Evolutionary conservation across 2,113 vertebrate species (phyloP), one percentile per base, ranked within the genome.

Genomic region (Archocentrus centrarchus): DNA sequence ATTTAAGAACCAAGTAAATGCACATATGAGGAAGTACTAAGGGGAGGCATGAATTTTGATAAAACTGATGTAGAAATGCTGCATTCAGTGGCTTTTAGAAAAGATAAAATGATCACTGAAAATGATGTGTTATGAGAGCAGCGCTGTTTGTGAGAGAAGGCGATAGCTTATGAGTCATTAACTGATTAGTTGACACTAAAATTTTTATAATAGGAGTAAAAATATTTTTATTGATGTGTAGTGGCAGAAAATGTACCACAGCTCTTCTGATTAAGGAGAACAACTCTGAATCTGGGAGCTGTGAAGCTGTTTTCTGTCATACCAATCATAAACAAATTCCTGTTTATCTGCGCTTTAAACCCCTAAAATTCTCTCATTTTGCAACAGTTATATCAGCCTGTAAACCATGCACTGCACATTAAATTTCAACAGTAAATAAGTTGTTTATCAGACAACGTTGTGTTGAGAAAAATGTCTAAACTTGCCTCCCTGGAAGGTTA

Each of bases 51-150:
- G 66, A 32, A 27, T 20, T 70, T 70, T 32, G 44, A 70, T 53
- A 27, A 20, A 53, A 3, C 1, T 0, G 24, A 7, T 73, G 44
- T 17, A 0, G 44, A 53, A 73, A 53, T 30, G 18, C 44, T 53
- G 66, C 66, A 32, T 70, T 70, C 64, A 30, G 15, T 30, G 41
- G 66, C 41, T 18, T 30, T 70, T 70, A 4, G 64, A 50, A 50
- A 70, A 24, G 14, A 2, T 0, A 22, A 7, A 68, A 68, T 47
- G 20, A 73, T 53, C 24, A 2, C 10, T 2, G 44, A 53, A 53
- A 70, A 70, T 50, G 44, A 15, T 17, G 14, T 6, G 2, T 50
- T 50, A 50, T 50, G 18, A 30, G 9, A 50, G 15, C 41, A 50
- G 24, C 24, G 50, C 22, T 50, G 15, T 70, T 0, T 70, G 24